These are phyloP conservation scores for Mactromeris polynyma DNA, from an alignment of 2,888 invertebrate species.

Conservation along the genomic window DNA sequence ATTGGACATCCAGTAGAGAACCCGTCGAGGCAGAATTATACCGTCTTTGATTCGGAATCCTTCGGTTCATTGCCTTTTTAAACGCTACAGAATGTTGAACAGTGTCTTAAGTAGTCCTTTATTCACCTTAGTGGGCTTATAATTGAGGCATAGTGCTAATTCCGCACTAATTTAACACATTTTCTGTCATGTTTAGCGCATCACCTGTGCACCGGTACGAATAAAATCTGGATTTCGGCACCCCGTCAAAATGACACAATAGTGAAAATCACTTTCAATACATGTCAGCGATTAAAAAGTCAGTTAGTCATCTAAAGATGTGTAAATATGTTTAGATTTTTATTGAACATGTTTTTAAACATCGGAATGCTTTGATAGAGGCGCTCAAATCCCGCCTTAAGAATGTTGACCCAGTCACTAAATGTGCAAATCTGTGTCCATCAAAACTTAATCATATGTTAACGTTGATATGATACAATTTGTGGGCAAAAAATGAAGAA, in stretches of 20 bases:
- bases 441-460: neutral
- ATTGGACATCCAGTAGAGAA: slow-evolving; percentile 17
- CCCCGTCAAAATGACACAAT: slow-evolving; percentile 56
- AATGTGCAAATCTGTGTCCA: slow-evolving; percentile 7
- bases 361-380: slow-evolving; percentile 58
- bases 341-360: slow-evolving; percentile 55
- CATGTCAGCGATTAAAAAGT: slow-evolving; percentile 63
- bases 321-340: slow-evolving; percentile 61
- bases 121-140: slow-evolving; percentile 34
- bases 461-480: neutral
- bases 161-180: slow-evolving; percentile 61
- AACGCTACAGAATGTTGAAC: slow-evolving; percentile 26
- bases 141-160: slow-evolving; percentile 62
- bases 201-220: slow-evolving; percentile 59
- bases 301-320: slow-evolving; percentile 62
- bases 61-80: slow-evolving; percentile 35
- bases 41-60: slow-evolving; percentile 52
- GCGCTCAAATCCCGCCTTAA: slow-evolving; percentile 51
- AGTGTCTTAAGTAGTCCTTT: slow-evolving; percentile 43
- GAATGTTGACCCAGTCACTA: slow-evolving; percentile 36
- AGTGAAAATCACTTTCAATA: slow-evolving; percentile 48
- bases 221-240: slow-evolving; percentile 46
- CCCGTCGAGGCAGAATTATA: slow-evolving; percentile 16
- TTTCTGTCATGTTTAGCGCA: slow-evolving; percentile 65
- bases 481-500: neutral